phyloP scores from a whole-genome alignment of 1,140 invertebrate genomes.

The Aleiodes sp. region DNA sequence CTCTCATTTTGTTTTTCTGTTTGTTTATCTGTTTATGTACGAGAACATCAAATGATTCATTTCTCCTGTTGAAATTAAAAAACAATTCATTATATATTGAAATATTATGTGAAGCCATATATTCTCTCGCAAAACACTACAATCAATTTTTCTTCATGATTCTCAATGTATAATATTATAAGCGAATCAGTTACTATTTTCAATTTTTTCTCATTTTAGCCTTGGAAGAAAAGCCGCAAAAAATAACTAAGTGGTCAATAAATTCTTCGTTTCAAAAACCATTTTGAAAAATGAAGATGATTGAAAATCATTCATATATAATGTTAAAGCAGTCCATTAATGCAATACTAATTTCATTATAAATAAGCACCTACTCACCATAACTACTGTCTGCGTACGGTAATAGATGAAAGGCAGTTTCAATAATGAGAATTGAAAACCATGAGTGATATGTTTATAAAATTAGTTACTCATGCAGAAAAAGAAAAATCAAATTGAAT shows the following conservation, averaged over 20 bases:
- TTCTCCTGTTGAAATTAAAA: no score
- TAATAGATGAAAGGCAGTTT: slow-evolving; percentile 10
- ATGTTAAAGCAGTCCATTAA: slow-evolving; percentile 13
- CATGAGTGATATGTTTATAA: not conserved
- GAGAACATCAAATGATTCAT: no score
- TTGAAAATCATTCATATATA: not conserved
- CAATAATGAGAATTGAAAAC: not conserved
- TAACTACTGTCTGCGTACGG: slow-evolving; percentile 1
- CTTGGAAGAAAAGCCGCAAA: slow-evolving; percentile 35
- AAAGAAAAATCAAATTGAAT: not conserved
- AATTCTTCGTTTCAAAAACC: slow-evolving; percentile 5
- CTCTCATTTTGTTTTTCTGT: no score
- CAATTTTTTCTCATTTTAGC: slow-evolving; percentile 42
- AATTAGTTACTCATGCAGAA: no score
- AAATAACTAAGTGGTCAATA: slow-evolving; percentile 30
- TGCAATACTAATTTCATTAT: slow-evolving; percentile 15
- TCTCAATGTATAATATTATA: not conserved
- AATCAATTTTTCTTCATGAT: no score
- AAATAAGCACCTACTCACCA: slow-evolving; percentile 2
- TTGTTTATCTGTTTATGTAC: no score
- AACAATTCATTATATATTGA: no score
- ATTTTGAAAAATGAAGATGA: slow-evolving; percentile 20
- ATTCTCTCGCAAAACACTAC: no score
- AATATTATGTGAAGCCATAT: no score
- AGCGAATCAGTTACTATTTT: not conserved